A percentile compares a stretch with the other conserved stretches of the same genome.
Conservation (phyloP, 2,797 vertebrate genomes). For the Chaetodon trifasciatus region DNA sequence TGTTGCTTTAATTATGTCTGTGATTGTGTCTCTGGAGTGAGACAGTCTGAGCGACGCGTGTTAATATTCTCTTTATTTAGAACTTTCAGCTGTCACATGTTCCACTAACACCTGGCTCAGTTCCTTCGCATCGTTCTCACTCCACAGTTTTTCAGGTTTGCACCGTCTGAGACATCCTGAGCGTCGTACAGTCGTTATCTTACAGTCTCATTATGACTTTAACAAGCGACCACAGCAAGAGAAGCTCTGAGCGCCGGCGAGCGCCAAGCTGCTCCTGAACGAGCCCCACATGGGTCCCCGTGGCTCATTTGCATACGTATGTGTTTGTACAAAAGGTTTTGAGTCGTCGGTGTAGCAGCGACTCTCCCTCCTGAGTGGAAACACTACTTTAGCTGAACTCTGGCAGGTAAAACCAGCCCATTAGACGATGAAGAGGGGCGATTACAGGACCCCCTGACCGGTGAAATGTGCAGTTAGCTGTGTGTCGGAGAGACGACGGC, state of each 20-base stretch:
- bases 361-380: slow-evolving; percentile 50
- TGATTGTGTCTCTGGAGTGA: background rate
- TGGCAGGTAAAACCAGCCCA: slow-evolving; percentile 57
- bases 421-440: slow-evolving; percentile 35
- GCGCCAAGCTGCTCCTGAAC: slow-evolving; percentile 26
- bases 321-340: slow-evolving; percentile 47
- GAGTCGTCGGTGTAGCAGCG: slow-evolving; percentile 26
- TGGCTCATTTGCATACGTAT: slow-evolving; percentile 63
- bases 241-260: slow-evolving; percentile 17
- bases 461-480: slow-evolving; percentile 40
- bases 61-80: background rate
- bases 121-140: rapidly evolving
- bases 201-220: slow-evolving; percentile 16
- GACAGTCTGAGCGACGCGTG: too few relatives aligned
- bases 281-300: slow-evolving; percentile 36
- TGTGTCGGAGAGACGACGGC: slow-evolving; percentile 17
- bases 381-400: slow-evolving; percentile 47
- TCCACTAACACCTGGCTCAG: rapidly evolving
- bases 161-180: background rate
- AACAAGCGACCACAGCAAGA: slow-evolving; percentile 17
- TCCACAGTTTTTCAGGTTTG: background rate
- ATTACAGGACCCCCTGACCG: slow-evolving; percentile 57
- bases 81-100: background rate
- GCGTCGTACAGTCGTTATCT: slow-evolving; percentile 7
- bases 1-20: background rate